Evolutionary conservation across 2,113 vertebrate species (phyloP), one percentile per base, ranked within the genome.

Genomic region (Petaurus breviceps): DNA sequence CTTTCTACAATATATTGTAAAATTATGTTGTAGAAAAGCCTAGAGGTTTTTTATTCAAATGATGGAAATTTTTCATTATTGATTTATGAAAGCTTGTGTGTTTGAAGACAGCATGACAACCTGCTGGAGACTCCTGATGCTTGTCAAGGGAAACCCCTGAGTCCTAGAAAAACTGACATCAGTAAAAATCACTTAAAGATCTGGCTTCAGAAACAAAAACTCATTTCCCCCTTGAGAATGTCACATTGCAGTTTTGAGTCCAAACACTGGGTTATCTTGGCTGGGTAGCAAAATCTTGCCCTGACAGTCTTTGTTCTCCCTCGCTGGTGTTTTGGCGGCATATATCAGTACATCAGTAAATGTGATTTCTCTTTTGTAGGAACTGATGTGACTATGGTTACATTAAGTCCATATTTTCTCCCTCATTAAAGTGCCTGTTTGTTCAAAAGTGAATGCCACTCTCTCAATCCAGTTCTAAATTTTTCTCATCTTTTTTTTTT

Each of bases 371-470:
- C 94, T 23, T 68, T 93, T 96, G 24, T 23, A 92, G 96, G 95
- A 95, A 51, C 77, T 96, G 96, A 95, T 93, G 89, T 94, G 94
- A 97, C 96, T 94, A 47, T 26, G 61, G 51, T 94, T 93, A 96
- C 61, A 90, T 97, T 95, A 96, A 92, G 47, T 91, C 90, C 53
- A 94, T 97, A 24, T 97, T 51, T 96, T 97, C 95, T 92, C 93
- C 89, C 89, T 98, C 90, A 94, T 97, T 97, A 94, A 90, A 96
- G 92, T 94, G n/a, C 93, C 90, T 97, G 90, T 96, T 96, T 95
- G 55, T 91, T 96, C 89, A 93, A 25, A 97, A 54, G 90, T 51
- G 96, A 50, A 94, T 95, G 50, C 51, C 96, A 52, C 49, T 96
- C 53, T 92, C 19, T 11, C 94, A 46, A 52, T 93, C 49, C 8